Base-by-base conservation (phyloP, 2,888 invertebrate species). In the Phengaris arion region DNA sequence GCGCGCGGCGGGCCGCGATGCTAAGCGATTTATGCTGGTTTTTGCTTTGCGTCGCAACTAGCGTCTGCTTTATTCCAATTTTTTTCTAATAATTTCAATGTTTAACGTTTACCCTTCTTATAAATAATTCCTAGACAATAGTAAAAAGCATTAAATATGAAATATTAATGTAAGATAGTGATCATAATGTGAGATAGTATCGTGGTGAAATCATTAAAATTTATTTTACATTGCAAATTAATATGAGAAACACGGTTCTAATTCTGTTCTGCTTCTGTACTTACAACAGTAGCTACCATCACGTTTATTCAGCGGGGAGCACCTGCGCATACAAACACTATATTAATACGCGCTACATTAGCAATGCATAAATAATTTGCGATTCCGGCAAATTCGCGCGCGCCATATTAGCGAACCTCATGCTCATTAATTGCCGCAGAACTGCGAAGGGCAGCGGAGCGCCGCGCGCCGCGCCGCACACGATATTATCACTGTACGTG, bases 371-470 rank as follows among this genome's bases (percentile, higher is more conserved):
- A 64, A 45, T 64, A 64, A 64, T 45, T 45, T n/a, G n/a, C 64
- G 64, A 64, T 64, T 64, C 64, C 64, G 64, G 64, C 35, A 35
- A 64, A 64, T 45, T 35, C 64, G 64, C 35, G 22, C 22, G 35
- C 64, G 64, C 64, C 64, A 64, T 64, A 64, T 64, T 64, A 64
- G 64, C 35, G 15, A 35, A 35, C 64, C 64, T 64, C 64, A 64
- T 64, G 64, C 45, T 64, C 64, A 64, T 64, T 64, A 64, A 64
- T 35, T 64, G 64, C 64, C 64, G 64, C 35, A 4, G 35, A 0
- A 22, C 35, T 6, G 13, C 6, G 35, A 12, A 35, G 59, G 22
- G 22, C 59, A 22, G 22, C 22, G 59, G 59, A 64, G 10, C 22
- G 15, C 22, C 5, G 59, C 22, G 22, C 10, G 59, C 22, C 59